Evolutionary conservation across 2,113 vertebrate genomes (phyloP).

Genomic region (Siniperca chuatsi): DNA sequence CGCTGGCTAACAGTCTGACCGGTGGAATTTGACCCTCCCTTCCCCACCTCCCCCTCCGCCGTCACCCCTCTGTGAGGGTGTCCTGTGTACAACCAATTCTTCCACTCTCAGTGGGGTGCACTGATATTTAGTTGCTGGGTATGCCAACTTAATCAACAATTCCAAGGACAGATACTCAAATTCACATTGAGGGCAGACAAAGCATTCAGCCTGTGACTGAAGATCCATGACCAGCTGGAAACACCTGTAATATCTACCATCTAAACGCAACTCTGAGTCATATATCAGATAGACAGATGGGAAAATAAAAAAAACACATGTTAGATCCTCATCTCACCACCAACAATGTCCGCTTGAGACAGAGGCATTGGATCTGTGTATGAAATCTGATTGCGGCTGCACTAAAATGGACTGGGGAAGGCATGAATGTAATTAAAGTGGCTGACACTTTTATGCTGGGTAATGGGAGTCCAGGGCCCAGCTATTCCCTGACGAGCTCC

Average conservation of each 20-base stretch:
- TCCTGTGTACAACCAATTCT: constrained; percentile 55
- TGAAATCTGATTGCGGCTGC: constrained; percentile 80
- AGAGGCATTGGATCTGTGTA: constrained; percentile 76
- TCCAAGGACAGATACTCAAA: constrained; percentile 66
- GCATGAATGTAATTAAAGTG: constrained; percentile 86
- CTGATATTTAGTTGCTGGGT: constrained; percentile 81
- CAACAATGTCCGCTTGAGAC: constrained; percentile 66
- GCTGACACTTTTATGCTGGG: constrained; percentile 87
- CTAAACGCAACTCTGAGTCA: constrained; percentile 51
- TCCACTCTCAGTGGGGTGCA: constrained; percentile 72
- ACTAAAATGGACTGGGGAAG: constrained; percentile 82
- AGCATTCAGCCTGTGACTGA: constrained; percentile 55
- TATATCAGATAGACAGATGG: constrained; percentile 42
- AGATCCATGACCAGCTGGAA: constrained; percentile 48
- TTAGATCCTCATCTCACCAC: constrained; percentile 38
- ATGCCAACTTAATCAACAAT: constrained; percentile 77
- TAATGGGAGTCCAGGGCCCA: constrained; percentile 88
- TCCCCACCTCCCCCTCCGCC: constrained; percentile 8
- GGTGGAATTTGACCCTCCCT: constrained; percentile 70
- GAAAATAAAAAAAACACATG: constrained; percentile 10
- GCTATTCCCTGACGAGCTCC: constrained; percentile 89
- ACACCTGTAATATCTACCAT: constrained; percentile 58
- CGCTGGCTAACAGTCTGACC: constrained; percentile 79
- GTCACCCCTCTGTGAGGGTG: constrained; percentile 55
- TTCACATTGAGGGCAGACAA: constrained; percentile 66